Evolutionary conservation across 2,888 invertebrate genomes (phyloP).

Genomic region (Hydraecia micacea): DNA sequence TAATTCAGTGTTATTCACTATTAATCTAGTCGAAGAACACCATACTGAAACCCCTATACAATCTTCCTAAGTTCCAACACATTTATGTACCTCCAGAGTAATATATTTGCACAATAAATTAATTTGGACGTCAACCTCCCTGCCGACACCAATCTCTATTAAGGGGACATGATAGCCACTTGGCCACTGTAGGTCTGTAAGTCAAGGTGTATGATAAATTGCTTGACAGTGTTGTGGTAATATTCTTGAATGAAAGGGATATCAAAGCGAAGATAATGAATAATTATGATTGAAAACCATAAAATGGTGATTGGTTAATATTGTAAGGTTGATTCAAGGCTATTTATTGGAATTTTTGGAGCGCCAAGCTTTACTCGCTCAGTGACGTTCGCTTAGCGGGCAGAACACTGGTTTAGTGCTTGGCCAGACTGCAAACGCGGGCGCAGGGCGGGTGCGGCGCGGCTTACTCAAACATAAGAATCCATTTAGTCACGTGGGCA

Average conservation of each 20-base stretch:
- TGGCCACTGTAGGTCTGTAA: constrained; percentile 35
- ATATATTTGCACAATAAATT: constrained; percentile 53
- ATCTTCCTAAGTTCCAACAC: neutral
- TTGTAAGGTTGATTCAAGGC: neutral
- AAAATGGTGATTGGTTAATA: neutral
- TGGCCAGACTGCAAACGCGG: no score
- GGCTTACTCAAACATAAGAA: no score
- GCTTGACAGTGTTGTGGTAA: constrained; percentile 1
- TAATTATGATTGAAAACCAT: neutral
- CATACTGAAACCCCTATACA: neutral
- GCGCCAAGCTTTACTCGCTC: no score
- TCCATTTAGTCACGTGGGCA: no score
- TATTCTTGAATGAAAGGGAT: constrained; percentile 17
- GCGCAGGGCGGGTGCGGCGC: no score
- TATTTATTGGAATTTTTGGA: neutral
- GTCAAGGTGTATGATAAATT: constrained; percentile 41
- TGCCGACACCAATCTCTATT: constrained; percentile 53
- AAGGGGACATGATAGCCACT: constrained; percentile 58
- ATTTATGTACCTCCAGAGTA: neutral
- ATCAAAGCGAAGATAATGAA: neutral
- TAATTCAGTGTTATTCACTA: neutral
- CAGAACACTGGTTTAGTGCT: no score
- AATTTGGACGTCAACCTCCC: constrained; percentile 33
- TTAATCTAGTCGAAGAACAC: neutral
- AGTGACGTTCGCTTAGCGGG: no score